A percentile compares a stretch with the other conserved stretches of the same genome.
Evolutionary conservation across 2,797 vertebrate genomes (phyloP).

Genomic region (Amphiprion clarkii): DNA sequence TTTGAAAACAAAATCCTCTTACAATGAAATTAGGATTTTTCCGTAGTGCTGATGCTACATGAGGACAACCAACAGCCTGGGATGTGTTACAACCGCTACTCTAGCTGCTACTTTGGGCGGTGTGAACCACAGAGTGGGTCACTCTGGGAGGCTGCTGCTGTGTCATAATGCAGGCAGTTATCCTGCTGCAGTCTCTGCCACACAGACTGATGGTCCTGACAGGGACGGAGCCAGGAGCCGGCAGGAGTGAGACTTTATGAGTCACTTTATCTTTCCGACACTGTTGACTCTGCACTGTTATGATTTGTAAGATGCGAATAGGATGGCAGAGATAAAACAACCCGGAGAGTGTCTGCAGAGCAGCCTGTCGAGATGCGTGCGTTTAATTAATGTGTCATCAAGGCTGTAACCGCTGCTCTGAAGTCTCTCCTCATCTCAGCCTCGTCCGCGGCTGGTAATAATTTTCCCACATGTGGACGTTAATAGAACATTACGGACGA

Average conservation of each 20-base stretch:
- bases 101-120: conserved; percentile 5
- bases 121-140: conserved; percentile 15
- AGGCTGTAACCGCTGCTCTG: conserved; percentile 22
- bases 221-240: conserved; percentile 52
- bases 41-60: background rate
- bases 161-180: conserved; percentile 67
- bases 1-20: background rate
- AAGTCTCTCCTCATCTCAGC: conserved; percentile 22
- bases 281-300: conserved; percentile 56
- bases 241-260: conserved; percentile 61
- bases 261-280: conserved; percentile 58
- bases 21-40: background rate
- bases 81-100: background rate
- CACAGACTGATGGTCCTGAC: conserved; percentile 66
- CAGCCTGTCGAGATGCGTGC: conserved; percentile 36
- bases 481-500: conserved; percentile 44
- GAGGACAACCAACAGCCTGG: background rate
- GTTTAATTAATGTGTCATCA: conserved; percentile 63
- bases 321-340: conserved; percentile 43
- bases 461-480: conserved; percentile 23
- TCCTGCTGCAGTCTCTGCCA: conserved; percentile 52
- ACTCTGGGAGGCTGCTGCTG: conserved; percentile 49
- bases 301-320: conserved; percentile 57
- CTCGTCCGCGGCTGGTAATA: conserved; percentile 2
- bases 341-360: conserved; percentile 27